Conservation (phyloP, 1,140 invertebrate species). For the Himalopsyche phryganea region DNA sequence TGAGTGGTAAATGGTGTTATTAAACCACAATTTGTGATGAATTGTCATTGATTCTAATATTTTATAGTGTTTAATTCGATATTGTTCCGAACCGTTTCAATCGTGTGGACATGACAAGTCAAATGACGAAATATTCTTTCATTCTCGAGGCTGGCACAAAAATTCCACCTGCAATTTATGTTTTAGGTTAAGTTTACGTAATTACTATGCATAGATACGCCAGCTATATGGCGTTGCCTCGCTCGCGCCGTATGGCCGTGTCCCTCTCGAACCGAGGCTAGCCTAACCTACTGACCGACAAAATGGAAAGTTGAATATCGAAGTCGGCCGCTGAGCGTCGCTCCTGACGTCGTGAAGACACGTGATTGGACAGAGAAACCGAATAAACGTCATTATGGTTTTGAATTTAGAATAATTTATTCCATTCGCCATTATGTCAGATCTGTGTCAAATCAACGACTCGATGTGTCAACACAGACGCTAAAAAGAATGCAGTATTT, state of each 20-base stretch:
- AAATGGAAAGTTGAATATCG: conserved; percentile 18
- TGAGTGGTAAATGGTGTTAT: no score
- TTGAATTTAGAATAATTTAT: no score
- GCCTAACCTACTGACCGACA: conserved; percentile 18
- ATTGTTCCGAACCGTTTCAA: no score
- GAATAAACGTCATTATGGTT: no score
- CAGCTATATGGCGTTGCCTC: background rate
- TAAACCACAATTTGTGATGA: no score
- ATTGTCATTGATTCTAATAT: no score
- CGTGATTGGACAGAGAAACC: no score
- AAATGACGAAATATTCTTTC: conserved; percentile 2
- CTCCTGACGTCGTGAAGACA: background rate
- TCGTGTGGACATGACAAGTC: background rate
- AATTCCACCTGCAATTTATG: conserved; percentile 14
- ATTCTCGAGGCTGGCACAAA: background rate
- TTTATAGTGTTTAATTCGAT: no score
- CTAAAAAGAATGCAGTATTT: no score
- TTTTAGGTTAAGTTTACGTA: conserved; percentile 23
- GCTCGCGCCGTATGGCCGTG: background rate
- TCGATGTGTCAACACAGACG: no score
- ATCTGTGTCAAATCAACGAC: no score
- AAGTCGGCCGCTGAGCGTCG: background rate
- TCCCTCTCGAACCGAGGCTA: conserved; percentile 9
- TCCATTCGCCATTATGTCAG: no score
- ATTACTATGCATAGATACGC: conserved; percentile 4